These are phyloP conservation scores for Cloeon dipterum DNA, from an alignment of 2,888 invertebrate genomes.

Conservation along the genomic window DNA sequence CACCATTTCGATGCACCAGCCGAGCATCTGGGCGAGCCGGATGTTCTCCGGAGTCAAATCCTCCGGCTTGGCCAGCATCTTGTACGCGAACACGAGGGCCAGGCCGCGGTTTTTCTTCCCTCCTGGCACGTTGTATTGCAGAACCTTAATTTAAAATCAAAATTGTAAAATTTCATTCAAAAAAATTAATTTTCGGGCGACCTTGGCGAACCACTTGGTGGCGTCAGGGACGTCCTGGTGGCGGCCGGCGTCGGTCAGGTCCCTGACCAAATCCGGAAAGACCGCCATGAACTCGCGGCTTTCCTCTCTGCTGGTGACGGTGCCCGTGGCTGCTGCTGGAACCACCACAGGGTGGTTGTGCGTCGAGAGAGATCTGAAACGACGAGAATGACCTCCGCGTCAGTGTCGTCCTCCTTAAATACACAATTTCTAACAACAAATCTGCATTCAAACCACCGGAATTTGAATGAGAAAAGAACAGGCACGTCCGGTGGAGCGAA, in stretches of 20 bases:
- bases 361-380: not conserved
- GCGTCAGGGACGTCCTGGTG: slow-evolving; percentile 56
- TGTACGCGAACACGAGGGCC: slow-evolving; percentile 49
- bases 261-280: slow-evolving; percentile 68
- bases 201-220: slow-evolving; percentile 58
- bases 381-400: not conserved
- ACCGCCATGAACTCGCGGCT: slow-evolving; percentile 68
- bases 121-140: slow-evolving; percentile 78
- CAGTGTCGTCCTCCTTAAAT: no score
- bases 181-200: no score
- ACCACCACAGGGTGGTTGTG: slow-evolving; percentile 10
- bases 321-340: slow-evolving; percentile 24
- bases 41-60: slow-evolving; percentile 52
- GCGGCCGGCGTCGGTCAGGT: slow-evolving; percentile 53
- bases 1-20: slow-evolving; percentile 92
- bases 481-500: no score
- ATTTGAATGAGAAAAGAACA: no score
- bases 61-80: slow-evolving; percentile 39
- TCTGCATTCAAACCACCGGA: no score
- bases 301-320: slow-evolving; percentile 51
- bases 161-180: no score
- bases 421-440: no score
- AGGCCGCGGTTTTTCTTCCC: slow-evolving; percentile 72
- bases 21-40: slow-evolving; percentile 57
- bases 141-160: slow-evolving; percentile 28